Conservation (phyloP, 37 sponge, comb jelly and placozoan genomes). For the Spongia lamella region DNA sequence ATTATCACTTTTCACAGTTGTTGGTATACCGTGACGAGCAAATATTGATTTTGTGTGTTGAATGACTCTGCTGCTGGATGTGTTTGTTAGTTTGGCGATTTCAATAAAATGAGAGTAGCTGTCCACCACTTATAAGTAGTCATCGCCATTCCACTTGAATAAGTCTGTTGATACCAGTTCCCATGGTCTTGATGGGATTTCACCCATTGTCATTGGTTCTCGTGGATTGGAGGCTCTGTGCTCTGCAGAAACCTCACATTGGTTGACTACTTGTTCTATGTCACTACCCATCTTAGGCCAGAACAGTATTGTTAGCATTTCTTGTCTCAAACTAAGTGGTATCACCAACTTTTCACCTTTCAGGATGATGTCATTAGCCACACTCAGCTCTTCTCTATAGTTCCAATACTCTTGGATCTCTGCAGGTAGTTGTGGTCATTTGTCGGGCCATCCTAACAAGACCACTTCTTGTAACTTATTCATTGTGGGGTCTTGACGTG, state of each 20-base stretch:
- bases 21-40: slow-evolving; percentile 11
- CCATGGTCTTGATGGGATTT: slow-evolving; percentile 5
- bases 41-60: slow-evolving; percentile 11
- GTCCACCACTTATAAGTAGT: slow-evolving; percentile 9
- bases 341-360: too few relatives aligned
- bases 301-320: background rate
- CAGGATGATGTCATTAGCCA: too few relatives aligned
- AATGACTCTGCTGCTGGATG: slow-evolving; percentile 1
- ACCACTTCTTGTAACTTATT: background rate
- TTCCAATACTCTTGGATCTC: background rate
- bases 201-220: background rate
- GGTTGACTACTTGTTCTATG: background rate
- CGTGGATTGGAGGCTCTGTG: slow-evolving; percentile 1
- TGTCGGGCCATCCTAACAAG: background rate
- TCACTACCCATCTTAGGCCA: slow-evolving; percentile 2
- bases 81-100: background rate
- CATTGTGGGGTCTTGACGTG: slow-evolving; percentile 1
- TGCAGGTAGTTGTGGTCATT: too few relatives aligned
- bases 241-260: background rate
- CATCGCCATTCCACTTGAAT: slow-evolving; percentile 4
- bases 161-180: background rate
- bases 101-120: slow-evolving; percentile 10
- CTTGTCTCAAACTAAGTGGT: too few relatives aligned
- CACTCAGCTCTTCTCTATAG: background rate
- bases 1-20: background rate